Base-by-base conservation (phyloP, 2,888 invertebrate genomes). In the Perizoma affinitatum region DNA sequence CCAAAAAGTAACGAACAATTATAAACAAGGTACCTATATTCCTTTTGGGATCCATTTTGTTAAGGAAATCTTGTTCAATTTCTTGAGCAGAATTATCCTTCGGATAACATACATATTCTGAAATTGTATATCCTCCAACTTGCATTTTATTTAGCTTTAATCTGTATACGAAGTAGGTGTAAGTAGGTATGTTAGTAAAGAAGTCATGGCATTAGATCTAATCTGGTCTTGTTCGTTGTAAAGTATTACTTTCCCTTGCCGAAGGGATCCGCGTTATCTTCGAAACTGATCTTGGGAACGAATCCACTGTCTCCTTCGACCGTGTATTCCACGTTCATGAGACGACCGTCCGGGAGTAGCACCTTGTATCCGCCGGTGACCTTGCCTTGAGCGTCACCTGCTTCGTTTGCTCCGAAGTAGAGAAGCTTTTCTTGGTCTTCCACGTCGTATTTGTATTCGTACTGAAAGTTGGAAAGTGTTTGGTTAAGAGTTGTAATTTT, bases 301-400 rank as follows among this genome's bases (percentile, higher is more conserved):
- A 95, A 96, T 5, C 96, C 96, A 64, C 94, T 95, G 65, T 95
- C 94, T 6, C 94, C 95, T 69, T 96, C 95, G 0, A 95, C 95
- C 1, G 93, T 93, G 78, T 96, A 96, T 65, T 95, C 94, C 0
- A 96, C 96, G 0, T 94, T 95, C 95, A 96, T 95, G 42, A 95
- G 93, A 63, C 95, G 89, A 42, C 95, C 95, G 76, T 96, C 95
- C 4, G 96, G 95, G 9, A 96, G 87, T 66, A 94, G 90, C 1
- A 96, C 96, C 67, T 92, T 93, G 84, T 95, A 96, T 38, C 93
- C 94, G 33, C 96, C 96, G 57, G 94, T 88, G 49, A 94, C 93
- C 70, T 94, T 93, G 67, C 95, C 95, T 69, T 91, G 87, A 4
- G 93, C 93, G 71, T 95, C 95, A 3, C 95, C 95, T 38, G 88